A percentile compares a stretch with the other conserved stretches of the same genome.
Conservation (phyloP, 2,113 vertebrate species). For the Macrotus californicus region DNA sequence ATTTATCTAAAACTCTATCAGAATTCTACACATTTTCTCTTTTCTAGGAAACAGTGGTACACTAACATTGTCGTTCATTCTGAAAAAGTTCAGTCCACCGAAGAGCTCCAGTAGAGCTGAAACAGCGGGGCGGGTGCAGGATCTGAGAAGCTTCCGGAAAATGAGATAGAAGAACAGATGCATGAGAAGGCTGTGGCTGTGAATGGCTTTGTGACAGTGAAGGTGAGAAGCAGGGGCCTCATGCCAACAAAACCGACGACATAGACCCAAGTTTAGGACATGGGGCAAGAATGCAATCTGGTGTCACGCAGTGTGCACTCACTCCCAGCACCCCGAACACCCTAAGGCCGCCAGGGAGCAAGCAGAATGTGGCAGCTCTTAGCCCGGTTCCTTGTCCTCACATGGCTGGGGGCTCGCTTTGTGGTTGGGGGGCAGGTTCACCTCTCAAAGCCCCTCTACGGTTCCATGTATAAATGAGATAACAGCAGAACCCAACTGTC, state of each 20-base stretch:
- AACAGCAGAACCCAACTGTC: neutral
- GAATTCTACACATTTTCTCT: neutral
- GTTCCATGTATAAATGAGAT: neutral
- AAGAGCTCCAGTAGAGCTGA: neutral
- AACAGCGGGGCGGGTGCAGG: neutral
- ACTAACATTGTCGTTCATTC: neutral
- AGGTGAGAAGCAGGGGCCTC: neutral
- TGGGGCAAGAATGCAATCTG: neutral
- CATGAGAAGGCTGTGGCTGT: neutral
- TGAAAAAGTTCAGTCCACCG: neutral
- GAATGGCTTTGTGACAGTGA: neutral
- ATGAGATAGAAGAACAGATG: neutral
- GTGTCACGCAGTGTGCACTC: rapidly evolving
- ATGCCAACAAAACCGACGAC: neutral
- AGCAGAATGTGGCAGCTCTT: neutral
- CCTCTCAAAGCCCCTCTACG: neutral
- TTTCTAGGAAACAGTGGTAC: neutral
- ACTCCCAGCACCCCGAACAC: neutral
- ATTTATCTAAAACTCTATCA: neutral
- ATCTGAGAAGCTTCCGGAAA: neutral
- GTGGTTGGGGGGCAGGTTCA: neutral
- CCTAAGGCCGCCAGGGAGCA: neutral
- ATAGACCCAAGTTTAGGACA: neutral
- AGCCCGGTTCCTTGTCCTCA: neutral
- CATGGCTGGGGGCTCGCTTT: neutral